Evolutionary conservation across 2,797 vertebrate species (phyloP), one percentile per base, ranked within the genome.

Genomic region (Tolypeutes matacus): DNA sequence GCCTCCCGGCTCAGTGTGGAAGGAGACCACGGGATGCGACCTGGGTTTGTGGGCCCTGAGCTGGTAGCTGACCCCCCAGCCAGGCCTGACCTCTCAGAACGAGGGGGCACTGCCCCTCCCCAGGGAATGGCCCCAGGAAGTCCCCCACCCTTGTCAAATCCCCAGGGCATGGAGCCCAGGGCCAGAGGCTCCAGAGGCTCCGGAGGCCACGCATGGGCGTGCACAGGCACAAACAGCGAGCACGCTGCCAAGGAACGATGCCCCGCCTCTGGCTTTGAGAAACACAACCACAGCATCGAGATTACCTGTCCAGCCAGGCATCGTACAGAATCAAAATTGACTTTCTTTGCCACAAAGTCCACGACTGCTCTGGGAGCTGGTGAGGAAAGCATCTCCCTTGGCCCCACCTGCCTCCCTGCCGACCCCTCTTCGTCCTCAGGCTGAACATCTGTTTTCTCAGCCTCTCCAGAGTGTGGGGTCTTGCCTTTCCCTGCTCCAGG

Each of bases 301-400:
- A 0, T 7, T 20, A 62, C 0, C 1, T 12, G 15, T 12, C 8
- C 7, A 36, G 34, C 0, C 0, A 7, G 0, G 7, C 11, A 1
- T 0, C 1, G 27, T 15, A 4, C 10, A 23, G 4, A 3, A 36
- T 36, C 14, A 27, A 29, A 29, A 7, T 0, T 3, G 18, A 6
- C 70, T 39, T 5, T 1, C 3, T 13, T 78, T 20, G 13, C 23
- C 65, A 0, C 0, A n/a, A 20, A 83, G 65, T 34, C 34, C 8
- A 0, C 14, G 27, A 1, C 18, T 5, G 39, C 25, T 25, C 34
- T 3, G 77, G 73, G 2, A 2, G 53, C 7, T 11, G 65, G 29
- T 1, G 3, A 53, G n/a, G 49, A 76, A 15, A 18, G 39, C 5
- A 1, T 4, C 3, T 3, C 42, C 5, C 36, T 11, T 1, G 18